Conservation (phyloP, 2,888 invertebrate genomes). For the Lysandra bellargus region DNA sequence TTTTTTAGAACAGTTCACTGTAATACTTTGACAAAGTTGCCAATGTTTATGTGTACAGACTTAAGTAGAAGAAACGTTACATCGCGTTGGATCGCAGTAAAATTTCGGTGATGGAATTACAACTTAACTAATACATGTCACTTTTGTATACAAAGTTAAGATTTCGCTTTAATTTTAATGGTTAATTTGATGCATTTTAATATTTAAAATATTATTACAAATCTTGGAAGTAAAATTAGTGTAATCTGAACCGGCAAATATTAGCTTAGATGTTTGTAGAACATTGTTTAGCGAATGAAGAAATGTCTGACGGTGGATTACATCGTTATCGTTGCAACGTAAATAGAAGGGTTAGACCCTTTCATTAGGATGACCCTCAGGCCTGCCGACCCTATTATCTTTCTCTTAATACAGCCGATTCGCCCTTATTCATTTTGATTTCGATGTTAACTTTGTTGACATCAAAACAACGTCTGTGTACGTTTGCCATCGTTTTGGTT, state of each 20-base stretch:
- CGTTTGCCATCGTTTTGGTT: not conserved
- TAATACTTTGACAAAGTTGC: not conserved
- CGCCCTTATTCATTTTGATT: not conserved
- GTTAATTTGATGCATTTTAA: too few species aligned
- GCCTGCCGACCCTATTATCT: not conserved
- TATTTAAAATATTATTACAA: too few species aligned
- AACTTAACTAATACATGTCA: too few species aligned
- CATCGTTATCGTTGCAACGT: conserved; percentile 15
- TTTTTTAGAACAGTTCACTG: not conserved
- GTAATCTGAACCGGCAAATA: not conserved
- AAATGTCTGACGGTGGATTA: not conserved
- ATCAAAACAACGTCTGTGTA: not conserved
- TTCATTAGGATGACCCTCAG: conserved; percentile 13
- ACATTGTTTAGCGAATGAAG: not conserved
- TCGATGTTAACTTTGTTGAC: not conserved
- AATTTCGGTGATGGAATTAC: too few species aligned
- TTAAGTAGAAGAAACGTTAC: too few species aligned
- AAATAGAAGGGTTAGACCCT: conserved; percentile 17
- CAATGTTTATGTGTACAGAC: not conserved
- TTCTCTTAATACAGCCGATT: not conserved
- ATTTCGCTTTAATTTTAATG: too few species aligned
- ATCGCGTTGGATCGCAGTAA: too few species aligned
- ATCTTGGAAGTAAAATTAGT: too few species aligned
- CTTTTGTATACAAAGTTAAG: too few species aligned
- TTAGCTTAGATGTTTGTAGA: not conserved